Conservation (phyloP, 2,888 invertebrate genomes). For the Ophion costatus region DNA sequence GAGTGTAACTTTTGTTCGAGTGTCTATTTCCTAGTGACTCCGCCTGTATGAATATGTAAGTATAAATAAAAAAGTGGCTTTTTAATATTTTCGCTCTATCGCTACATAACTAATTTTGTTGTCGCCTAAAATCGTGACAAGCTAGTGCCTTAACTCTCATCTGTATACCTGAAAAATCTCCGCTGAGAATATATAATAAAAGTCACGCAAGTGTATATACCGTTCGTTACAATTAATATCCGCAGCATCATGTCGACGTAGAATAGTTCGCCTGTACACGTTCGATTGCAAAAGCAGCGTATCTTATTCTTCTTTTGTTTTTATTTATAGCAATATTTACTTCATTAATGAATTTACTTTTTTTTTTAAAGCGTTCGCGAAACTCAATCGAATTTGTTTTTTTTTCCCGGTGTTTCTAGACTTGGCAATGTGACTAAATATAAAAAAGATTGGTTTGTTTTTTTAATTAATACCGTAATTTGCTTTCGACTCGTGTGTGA, state of each 20-base stretch:
- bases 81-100: conserved; percentile 43
- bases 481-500: too few relatives aligned
- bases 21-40: not conserved
- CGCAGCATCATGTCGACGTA: conserved; percentile 32
- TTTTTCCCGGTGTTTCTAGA: not conserved
- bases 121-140: conserved; percentile 27
- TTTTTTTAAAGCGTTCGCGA: not conserved
- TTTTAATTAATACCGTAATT: too few relatives aligned
- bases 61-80: conserved; percentile 7
- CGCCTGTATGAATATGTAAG: not conserved
- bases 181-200: conserved; percentile 68
- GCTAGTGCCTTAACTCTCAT: conserved; percentile 75
- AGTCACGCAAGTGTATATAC: conserved; percentile 40
- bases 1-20: too few relatives aligned
- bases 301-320: not conserved
- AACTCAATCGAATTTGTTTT: not conserved
- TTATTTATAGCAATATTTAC: not conserved
- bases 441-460: too few relatives aligned
- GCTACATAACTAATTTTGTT: conserved; percentile 29
- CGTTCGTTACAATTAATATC: conserved; percentile 47
- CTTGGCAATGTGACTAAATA: too few relatives aligned
- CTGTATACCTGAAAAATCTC: conserved; percentile 72
- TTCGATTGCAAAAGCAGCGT: not conserved
- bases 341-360: not conserved
- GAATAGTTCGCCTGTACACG: not conserved